These are phyloP conservation scores for Drosophila prolongata DNA, from an alignment of 2,888 invertebrate species.

Conservation along the genomic window DNA sequence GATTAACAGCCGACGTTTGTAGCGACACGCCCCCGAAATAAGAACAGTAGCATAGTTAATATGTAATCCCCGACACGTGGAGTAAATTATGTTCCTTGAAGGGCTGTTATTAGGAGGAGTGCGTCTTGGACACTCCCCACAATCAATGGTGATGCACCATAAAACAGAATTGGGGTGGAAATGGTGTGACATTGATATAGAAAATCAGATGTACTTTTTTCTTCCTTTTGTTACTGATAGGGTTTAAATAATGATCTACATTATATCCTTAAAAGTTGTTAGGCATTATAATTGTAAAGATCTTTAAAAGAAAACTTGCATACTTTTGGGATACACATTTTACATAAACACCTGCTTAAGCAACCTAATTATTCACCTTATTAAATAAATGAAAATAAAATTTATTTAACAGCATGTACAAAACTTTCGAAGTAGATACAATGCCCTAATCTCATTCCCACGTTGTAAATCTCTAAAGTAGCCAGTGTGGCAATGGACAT, in stretches of 20 bases:
- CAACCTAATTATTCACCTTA: too few species aligned
- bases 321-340: background rate
- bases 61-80: constrained; percentile 70
- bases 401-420: too few species aligned
- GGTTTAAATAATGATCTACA: too few species aligned
- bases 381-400: too few species aligned
- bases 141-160: constrained; percentile 5
- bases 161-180: constrained; percentile 18
- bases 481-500: constrained; percentile 4
- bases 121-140: constrained; percentile 26
- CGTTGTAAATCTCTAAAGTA: constrained; percentile 5
- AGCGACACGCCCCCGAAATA: constrained; percentile 32
- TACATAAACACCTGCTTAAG: background rate
- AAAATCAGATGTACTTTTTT: constrained; percentile 10
- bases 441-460: constrained; percentile 15
- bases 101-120: constrained; percentile 25
- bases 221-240: background rate
- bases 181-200: constrained; percentile 5
- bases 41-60: constrained; percentile 47
- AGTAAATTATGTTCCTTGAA: constrained; percentile 59
- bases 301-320: background rate
- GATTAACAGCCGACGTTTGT: constrained; percentile 33
- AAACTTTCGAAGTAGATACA: background rate
- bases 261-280: too few species aligned
- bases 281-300: too few species aligned